Conservation (phyloP, 2,113 vertebrate genomes). For the Xiphophorus hellerii region DNA sequence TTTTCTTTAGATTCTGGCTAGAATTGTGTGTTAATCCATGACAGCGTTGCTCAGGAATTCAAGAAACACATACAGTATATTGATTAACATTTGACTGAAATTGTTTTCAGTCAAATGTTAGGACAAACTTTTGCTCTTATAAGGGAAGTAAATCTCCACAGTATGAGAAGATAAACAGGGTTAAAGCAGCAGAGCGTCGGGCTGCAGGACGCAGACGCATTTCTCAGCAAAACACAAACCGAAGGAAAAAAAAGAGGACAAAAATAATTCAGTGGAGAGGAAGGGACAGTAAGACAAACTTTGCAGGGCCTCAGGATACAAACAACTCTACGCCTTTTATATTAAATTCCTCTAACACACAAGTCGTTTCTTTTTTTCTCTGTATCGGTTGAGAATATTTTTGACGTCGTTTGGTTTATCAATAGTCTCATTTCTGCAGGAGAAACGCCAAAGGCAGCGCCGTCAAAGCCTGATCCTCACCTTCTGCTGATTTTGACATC, state of each 20-base stretch:
- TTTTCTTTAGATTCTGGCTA: constrained; percentile 12
- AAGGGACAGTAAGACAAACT: constrained; percentile 36
- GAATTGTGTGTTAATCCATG: constrained; percentile 25
- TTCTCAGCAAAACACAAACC: constrained; percentile 2
- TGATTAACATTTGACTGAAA: not conserved
- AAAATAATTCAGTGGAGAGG: constrained; percentile 27
- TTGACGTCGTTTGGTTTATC: not conserved
- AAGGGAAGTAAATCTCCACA: not conserved
- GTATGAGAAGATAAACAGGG: not conserved
- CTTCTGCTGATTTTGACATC: no score
- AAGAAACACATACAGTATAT: not conserved
- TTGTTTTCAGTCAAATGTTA: not conserved
- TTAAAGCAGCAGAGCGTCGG: not conserved
- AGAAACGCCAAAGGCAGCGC: not conserved
- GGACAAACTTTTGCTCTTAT: not conserved
- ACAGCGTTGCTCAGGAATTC: constrained; percentile 1
- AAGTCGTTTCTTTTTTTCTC: not conserved
- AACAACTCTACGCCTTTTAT: constrained; percentile 34
- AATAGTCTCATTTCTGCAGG: not conserved
- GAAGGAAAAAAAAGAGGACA: constrained; percentile 4
- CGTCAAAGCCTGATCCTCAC: not conserved
- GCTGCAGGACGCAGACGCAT: not conserved
- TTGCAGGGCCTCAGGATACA: constrained; percentile 32
- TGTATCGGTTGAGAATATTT: not conserved
- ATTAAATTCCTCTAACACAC: constrained; percentile 1